These are phyloP conservation scores for Amphiduros pacificus DNA, from an alignment of 2,888 invertebrate species.

Conservation along the genomic window DNA sequence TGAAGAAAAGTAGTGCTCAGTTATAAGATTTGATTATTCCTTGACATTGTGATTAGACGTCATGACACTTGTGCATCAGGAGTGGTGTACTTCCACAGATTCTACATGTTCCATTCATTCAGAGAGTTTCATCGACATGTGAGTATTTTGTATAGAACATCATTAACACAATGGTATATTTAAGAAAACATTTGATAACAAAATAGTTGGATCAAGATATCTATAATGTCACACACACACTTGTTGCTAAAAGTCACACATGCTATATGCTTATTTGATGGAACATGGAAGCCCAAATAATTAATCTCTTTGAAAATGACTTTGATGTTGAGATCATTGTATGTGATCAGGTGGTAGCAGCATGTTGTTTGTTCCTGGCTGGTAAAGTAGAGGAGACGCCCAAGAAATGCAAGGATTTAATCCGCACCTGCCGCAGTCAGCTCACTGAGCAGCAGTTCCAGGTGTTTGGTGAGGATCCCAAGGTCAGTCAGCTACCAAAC, in stretches of 20 bases:
- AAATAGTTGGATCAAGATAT: too few relatives aligned
- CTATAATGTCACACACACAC: too few relatives aligned
- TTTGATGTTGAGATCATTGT: too few relatives aligned
- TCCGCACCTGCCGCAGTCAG: slow-evolving; percentile 81
- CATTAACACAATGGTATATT: too few relatives aligned
- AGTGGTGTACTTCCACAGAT: slow-evolving; percentile 97
- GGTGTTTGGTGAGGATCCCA: slow-evolving; percentile 92
- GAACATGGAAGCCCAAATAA: too few relatives aligned
- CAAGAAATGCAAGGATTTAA: slow-evolving; percentile 97
- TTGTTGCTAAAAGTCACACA: too few relatives aligned
- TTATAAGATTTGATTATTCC: too few relatives aligned
- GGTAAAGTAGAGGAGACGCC: slow-evolving; percentile 99
- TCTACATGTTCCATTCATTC: slow-evolving; percentile 99
- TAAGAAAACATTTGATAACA: too few relatives aligned
- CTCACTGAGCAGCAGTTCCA: slow-evolving; percentile 82
- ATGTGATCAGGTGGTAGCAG: slow-evolving; percentile 89
- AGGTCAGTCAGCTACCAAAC: too few relatives aligned
- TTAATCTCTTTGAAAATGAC: too few relatives aligned
- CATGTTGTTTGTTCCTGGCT: slow-evolving; percentile 94
- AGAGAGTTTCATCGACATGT: slow-evolving; percentile 92
- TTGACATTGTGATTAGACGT: slow-evolving; percentile 45
- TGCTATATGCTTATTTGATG: too few relatives aligned
- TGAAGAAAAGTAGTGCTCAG: too few relatives aligned
- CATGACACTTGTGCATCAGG: slow-evolving; percentile 98
- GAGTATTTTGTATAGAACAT: slow-evolving; percentile 58